phyloP scores from a whole-genome alignment of 2,888 invertebrate genomes.

The Aricia artaxerxes region DNA sequence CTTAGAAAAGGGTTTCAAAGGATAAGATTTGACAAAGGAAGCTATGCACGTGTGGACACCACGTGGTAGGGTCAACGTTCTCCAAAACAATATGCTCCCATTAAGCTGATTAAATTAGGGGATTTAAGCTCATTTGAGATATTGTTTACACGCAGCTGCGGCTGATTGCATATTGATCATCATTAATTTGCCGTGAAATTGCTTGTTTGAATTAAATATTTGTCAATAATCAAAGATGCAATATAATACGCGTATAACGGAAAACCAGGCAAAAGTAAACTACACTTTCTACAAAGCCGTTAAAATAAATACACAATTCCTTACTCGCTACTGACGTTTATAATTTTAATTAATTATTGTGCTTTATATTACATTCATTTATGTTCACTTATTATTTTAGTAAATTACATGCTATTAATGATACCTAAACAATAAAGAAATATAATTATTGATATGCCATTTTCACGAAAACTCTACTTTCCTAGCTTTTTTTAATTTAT shows the following conservation, averaged over 20 bases:
- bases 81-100: conserved; percentile 62
- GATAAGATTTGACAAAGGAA: conserved; percentile 66
- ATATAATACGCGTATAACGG: not conserved
- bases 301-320: not conserved
- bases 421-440: no score
- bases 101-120: conserved; percentile 51
- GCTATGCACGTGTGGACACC: conserved; percentile 65
- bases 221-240: conserved; percentile 5
- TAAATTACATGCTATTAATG: no score
- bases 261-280: not conserved
- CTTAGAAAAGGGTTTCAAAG: conserved; percentile 60
- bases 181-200: conserved; percentile 21
- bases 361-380: not conserved
- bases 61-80: conserved; percentile 68
- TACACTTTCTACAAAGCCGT: not conserved
- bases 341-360: not conserved
- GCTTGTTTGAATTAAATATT: conserved; percentile 1
- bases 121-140: conserved; percentile 43
- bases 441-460: no score
- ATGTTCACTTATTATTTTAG: not conserved
- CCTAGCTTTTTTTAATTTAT: no score
- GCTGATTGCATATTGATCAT: not conserved
- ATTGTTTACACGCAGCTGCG: conserved; percentile 65
- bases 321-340: not conserved
- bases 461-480: no score